Evolutionary conservation across 2,888 invertebrate genomes (phyloP), one percentile per base, ranked within the genome.

Genomic region (Asteroscopus sphinx): DNA sequence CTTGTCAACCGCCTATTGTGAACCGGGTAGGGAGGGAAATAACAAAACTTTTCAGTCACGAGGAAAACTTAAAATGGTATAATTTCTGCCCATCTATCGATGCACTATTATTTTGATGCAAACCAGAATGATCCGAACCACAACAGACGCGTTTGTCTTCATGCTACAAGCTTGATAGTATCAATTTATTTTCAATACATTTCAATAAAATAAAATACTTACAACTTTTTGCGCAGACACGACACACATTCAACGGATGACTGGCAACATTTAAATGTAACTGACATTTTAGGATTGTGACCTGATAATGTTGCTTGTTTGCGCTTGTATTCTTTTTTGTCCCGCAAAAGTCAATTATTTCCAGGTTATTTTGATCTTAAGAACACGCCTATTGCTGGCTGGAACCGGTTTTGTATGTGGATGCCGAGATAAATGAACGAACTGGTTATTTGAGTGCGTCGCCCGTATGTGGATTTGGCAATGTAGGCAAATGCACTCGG

Each of bases 391-490:
- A 78, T 70, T 68, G 74, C 62, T 77, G 74, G 57, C 73, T 56
- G 57, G 48, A 85, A 91, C 89, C 86, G 87, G 90, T 90, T 80
- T 78, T 53, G 62, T 69, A 76, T 73, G 73, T 64, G 64, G 81
- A 85, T 82, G 79, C 73, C 68, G 73, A 80, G 82, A 86, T 85
- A 83, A 82, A 73, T 70, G 63, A 74, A 68, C 69, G 67, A 90
- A 91, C 90, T 68, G 83, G 91, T 91, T 90, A 80, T 75, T 68
- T 49, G 74, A 77, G 83, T 77, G 82, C 82, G 76, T 73, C 80
- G 81, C 64, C 79, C 83, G 79, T 66, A 49, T 68, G 70, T 62
- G 71, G 74, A 77, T 87, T 87, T 86, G 84, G 83, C 83, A 86
- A 83, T 79, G 77, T 82, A 82, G 76, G 81, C 80, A 84, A 83